Evolutionary conservation across 2,113 vertebrate species (phyloP).

Genomic region (Cinclus cinclus): DNA sequence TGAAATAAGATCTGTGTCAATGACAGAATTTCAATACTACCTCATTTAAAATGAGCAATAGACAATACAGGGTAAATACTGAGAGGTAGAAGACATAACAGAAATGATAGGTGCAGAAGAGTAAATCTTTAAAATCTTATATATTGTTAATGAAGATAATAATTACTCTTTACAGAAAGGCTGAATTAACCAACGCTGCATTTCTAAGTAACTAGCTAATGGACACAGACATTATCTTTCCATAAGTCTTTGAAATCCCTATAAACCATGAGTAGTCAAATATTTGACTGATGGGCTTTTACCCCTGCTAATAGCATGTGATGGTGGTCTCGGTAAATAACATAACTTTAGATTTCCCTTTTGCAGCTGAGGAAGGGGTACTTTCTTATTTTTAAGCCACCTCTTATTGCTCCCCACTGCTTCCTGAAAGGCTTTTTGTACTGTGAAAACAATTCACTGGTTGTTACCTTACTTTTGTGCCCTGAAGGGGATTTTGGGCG

Average conservation of each 20-base stretch:
- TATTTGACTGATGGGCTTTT: constrained; percentile 53
- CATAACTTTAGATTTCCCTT: not conserved
- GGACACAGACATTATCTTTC: constrained; percentile 55
- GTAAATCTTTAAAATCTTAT: constrained; percentile 57
- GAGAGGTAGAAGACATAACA: not conserved
- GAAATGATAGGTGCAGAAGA: constrained; percentile 35
- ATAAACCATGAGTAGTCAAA: constrained; percentile 45
- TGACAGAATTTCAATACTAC: constrained; percentile 47
- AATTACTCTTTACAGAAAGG: constrained; percentile 61
- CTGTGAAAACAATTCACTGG: constrained; percentile 28
- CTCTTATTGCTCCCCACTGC: not conserved
- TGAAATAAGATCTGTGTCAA: constrained; percentile 42
- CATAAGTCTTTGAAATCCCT: constrained; percentile 38
- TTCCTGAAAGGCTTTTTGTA: constrained; percentile 47
- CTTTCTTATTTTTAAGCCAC: constrained; percentile 7
- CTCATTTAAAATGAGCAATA: constrained; percentile 52
- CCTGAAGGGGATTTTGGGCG: not conserved
- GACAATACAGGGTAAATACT: not conserved
- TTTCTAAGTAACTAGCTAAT: constrained; percentile 65
- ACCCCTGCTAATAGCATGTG: constrained; percentile 41
- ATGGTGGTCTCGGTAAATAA: constrained; percentile 41
- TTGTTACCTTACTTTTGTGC: constrained; percentile 40
- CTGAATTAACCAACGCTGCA: constrained; percentile 44
- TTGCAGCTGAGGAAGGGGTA: not conserved
- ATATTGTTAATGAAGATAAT: constrained; percentile 70